Conservation (phyloP, 2,797 vertebrate genomes). For the Gastrophryne carolinensis region DNA sequence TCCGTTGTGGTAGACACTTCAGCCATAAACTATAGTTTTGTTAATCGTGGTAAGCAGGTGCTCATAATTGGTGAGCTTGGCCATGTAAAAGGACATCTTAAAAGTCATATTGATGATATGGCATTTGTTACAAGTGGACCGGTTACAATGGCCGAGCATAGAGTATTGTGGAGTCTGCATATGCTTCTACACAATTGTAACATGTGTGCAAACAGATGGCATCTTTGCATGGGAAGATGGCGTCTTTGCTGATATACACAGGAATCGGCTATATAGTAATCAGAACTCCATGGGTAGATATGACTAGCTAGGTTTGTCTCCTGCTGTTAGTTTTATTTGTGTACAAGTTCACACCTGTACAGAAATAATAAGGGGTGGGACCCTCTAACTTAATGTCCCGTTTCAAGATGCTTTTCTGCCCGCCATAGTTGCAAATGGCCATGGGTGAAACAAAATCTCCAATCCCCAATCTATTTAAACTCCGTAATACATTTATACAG, state of each 20-base stretch:
- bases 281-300: neutral
- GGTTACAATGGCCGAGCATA: neutral
- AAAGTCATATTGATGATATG: neutral
- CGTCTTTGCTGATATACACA: neutral
- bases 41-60: neutral
- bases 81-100: neutral
- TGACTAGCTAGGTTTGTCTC: neutral
- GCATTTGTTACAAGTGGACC: neutral
- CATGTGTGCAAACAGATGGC: neutral
- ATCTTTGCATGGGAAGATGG: neutral
- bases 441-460: too few species aligned
- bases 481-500: too few species aligned
- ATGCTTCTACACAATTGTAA: neutral
- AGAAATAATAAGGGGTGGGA: too few species aligned
- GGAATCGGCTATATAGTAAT: neutral
- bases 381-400: too few species aligned
- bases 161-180: neutral
- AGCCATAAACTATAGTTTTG: too few species aligned
- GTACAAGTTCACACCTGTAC: too few species aligned
- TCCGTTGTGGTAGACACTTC: too few species aligned
- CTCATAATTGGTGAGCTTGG: neutral
- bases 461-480: too few species aligned
- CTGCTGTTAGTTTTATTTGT: too few species aligned
- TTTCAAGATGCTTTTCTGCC: too few species aligned
- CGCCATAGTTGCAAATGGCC: too few species aligned